These are phyloP conservation scores for Panagrolaimus sp. DNA, from an alignment of 1,140 invertebrate species.

Conservation along the genomic window DNA sequence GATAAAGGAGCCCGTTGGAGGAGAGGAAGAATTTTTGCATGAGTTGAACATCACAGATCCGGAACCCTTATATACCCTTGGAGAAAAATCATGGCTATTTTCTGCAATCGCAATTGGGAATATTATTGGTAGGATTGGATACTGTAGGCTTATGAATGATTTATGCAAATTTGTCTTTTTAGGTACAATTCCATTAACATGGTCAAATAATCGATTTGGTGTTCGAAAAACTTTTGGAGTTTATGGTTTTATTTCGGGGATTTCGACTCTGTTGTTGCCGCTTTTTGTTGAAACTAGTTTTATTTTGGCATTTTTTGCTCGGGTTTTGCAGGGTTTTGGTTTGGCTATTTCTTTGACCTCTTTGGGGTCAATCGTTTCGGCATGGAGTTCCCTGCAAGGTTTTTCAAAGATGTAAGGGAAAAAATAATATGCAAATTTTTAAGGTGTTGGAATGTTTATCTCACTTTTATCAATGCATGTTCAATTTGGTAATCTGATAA, in stretches of 20 bases:
- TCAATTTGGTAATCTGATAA: constrained; percentile 34
- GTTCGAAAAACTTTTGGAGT: constrained; percentile 36
- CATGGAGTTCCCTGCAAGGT: constrained; percentile 31
- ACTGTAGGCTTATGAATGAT: too few species aligned
- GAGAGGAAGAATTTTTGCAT: not conserved
- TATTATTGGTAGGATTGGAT: constrained; percentile 16
- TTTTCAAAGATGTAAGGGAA: not conserved
- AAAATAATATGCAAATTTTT: constrained; percentile 30
- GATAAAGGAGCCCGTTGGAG: not conserved
- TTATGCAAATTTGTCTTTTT: not conserved
- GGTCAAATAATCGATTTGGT: constrained; percentile 49
- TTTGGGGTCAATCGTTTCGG: constrained; percentile 44
- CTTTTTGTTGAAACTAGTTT: constrained; percentile 37
- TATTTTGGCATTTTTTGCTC: constrained; percentile 42
- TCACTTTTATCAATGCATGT: constrained; percentile 50
- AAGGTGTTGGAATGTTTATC: constrained; percentile 50
- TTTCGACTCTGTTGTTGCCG: constrained; percentile 50
- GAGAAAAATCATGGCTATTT: not conserved
- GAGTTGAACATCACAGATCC: not conserved
- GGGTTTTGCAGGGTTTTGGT: constrained; percentile 40
- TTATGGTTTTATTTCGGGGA: constrained; percentile 41
- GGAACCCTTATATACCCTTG: not conserved
- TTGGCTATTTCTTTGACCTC: constrained; percentile 51
- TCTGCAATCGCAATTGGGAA: not conserved
- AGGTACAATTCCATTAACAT: constrained; percentile 45